Evolutionary conservation across 2,888 invertebrate genomes (phyloP), one percentile per base, ranked within the genome.

Genomic region (Thysanoteuthis rhombus): DNA sequence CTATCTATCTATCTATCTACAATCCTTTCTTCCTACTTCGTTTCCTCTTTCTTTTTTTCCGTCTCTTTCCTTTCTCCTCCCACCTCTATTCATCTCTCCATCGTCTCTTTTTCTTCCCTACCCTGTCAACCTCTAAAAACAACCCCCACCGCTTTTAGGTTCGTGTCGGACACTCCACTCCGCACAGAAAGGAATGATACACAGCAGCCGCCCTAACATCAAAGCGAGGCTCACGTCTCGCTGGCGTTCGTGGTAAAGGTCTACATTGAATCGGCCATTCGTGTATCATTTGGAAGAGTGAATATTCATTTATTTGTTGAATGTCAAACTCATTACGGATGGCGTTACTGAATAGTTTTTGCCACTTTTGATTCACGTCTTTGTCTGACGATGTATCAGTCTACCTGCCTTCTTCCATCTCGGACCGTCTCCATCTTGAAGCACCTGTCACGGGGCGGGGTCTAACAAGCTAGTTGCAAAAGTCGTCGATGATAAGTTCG

Each of bases 301-400:
- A n/a, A 75, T n/a, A n/a, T 75, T 75, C n/a, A 75, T 75, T 75
- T 75, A 75, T 75, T 75, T 75, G 75, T n/a, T 75, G 75, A 75
- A 75, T 75, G 75, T 75, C 75, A 75, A 75, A 75, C n/a, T 75
- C 32, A 75, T 75, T 75, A 75, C 12, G 10, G 12, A n/a, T 75
- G 75, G 32, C 75, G 75, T 32, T 32, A 19, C n/a, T n/a, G 75
- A 32, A 32, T 75, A 75, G 32, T n/a, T 75, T 75, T 75, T 75
- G 32, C 32, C 10, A 32, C 75, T 75, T 75, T 75, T 32, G 75
- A 75, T 75, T 75, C n/a, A 10, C 10, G 10, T 10, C 75, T n/a
- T 75, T 75, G 75, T 75, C n/a, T 75, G 1, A 12, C 32, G 32
- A 32, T 10, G 75, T 8, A 75, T 19, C n/a, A 75, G n/a, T 32